Evolutionary conservation across 2,113 vertebrate species (phyloP), one percentile per base, ranked within the genome.

Genomic region (Xenopus tropicalis): DNA sequence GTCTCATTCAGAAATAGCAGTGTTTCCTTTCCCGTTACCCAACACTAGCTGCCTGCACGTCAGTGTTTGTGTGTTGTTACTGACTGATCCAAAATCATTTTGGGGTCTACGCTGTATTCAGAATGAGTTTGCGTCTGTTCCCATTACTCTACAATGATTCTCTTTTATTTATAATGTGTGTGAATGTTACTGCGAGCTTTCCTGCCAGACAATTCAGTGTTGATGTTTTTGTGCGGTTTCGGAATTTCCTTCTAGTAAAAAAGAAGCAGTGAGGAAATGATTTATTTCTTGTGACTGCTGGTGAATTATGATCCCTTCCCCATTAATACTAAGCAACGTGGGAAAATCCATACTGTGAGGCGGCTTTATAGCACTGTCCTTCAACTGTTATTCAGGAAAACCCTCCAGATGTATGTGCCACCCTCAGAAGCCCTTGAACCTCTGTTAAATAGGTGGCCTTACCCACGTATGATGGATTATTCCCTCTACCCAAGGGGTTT

Each of bases 351-450:
- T 75, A 75, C 66, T 51, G 48, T 62, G 66, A 61, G 61, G 46
- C 42, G 61, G 57, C 58, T 75, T 75, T 75, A 75, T 69, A 61
- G 72, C 66, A 62, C 22, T 74, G 72, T 69, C 72, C 72, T 74
- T 74, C 72, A 69, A 59, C 23, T 62, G 44, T 61, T 68, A 66
- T 51, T 75, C 57, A 48, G 44, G 64, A 21, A 66, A 66, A 51
- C 21, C 42, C 64, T 46, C 44, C 64, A 69, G 66, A 63, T 58
- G 58, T 66, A 75, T 69, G 46, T 66, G 66, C 58, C 66, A 54
- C 46, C 66, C 43, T 62, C 4, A 11, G 5, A 62, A 51, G 66
- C 57, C n/a, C 66, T 54, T 61, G 66, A 69, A 69, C 66, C 46
- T 54, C 20, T 61, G 44, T 12, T n/a, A 10, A 43, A 58, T 52